Base-by-base conservation (phyloP, 1,140 invertebrate species). In the Oryzaephilus surinamensis region DNA sequence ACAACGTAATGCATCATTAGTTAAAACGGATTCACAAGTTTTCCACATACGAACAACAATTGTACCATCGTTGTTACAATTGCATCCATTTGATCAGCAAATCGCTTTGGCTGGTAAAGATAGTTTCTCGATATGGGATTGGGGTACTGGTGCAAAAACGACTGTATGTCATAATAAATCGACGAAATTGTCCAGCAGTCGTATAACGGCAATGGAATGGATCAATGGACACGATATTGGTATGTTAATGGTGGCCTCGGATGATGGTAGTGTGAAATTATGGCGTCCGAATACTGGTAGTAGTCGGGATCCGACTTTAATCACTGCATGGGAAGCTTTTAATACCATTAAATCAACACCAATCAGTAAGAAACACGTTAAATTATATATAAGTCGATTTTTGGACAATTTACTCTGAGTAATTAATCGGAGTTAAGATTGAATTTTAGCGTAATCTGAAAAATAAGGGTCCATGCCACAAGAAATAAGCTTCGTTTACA, bases 51-150 rank as follows among this genome's bases (percentile, higher is more conserved):
- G 81, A 52, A 88, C 82, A 51, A 69, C 78, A 38, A 74, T 81
- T 38, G 73, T 80, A 39, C 86, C 89, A 11, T 72, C 77, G 38
- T 73, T 84, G 11, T 66, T 95, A 30, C 72, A 77, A 41, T 86
- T 95, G 63, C 84, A 95, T 72, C 89, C 91, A 1, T 94, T 85
- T 59, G 87, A 95, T 55, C 76, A 84, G 45, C 81, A 89, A 60
- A 69, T 93, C 31, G 84, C 84, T 28, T 80, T 92, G 29, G 85
- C 88, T 28, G 82, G 84, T 43, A 83, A 81, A 61, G 85, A 93
- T 60, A 32, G 38, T 23, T 45, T 41, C 23, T 18, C 24, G 1
- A 71, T 82, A 48, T 82, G 78, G 77, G 79, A 83, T 59, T 81
- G 77, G 72, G 73, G 74, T 47, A 74, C 70, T 33, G 73, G 72